Percentiles rank a stretch among this genome's conserved stretches.
These are phyloP conservation scores for Pyrochroa serraticornis DNA, from an alignment of 2,888 invertebrate species.

Conservation along the genomic window DNA sequence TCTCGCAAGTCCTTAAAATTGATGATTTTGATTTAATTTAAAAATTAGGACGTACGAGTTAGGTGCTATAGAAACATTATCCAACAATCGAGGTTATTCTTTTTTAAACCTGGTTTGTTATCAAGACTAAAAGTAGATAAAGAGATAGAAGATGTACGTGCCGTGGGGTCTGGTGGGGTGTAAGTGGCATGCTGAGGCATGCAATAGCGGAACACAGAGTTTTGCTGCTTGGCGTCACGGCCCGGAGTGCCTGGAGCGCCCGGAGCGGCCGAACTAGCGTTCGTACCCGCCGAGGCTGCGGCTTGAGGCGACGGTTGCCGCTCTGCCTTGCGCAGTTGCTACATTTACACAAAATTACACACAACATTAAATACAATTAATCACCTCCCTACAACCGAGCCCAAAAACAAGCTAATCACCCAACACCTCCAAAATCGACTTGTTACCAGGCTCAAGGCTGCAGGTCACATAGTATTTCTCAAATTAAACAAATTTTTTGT, in stretches of 20 bases:
- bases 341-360: conserved; percentile 58
- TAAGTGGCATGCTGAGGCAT: conserved; percentile 68
- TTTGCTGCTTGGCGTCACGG: conserved; percentile 58
- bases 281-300: conserved; percentile 38
- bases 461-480: no score
- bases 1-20: conserved; percentile 28
- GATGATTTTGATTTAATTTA: no score
- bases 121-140: conserved; percentile 35
- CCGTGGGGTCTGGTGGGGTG: conserved; percentile 67
- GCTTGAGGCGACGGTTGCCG: conserved; percentile 50
- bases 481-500: no score
- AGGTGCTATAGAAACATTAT: no score
- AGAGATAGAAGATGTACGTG: conserved; percentile 61
- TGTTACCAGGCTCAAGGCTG: not conserved
- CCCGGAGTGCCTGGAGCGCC: conserved; percentile 55
- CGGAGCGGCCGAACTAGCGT: conserved; percentile 50
- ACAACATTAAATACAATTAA: conserved; percentile 50
- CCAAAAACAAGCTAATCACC: no score
- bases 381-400: not conserved
- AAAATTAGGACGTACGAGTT: no score
- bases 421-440: not conserved
- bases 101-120: conserved; percentile 12
- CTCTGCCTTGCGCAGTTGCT: conserved; percentile 60
- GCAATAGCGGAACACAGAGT: conserved; percentile 65
- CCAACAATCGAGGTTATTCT: conserved; percentile 3